A percentile compares a stretch with the other conserved stretches of the same genome.
phyloP scores from a whole-genome alignment of 2,113 vertebrate genomes.

The Cebidichthys violaceus region DNA sequence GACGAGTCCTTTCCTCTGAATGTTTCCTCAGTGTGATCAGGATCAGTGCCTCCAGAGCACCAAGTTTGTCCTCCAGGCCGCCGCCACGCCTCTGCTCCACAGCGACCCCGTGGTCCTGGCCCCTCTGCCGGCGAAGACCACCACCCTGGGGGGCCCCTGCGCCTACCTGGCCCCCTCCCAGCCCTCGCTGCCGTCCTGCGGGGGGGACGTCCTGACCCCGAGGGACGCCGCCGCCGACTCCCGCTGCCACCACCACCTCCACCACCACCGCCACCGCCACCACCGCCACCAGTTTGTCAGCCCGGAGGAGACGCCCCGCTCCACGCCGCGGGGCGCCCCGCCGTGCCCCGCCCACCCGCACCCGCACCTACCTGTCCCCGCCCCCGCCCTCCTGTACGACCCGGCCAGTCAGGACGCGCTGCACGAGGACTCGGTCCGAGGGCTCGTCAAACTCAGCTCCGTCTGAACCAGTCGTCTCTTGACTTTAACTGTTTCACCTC shows the following conservation, averaged over 20 bases:
- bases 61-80: slow-evolving; percentile 97
- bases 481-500: neutral
- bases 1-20: too few species aligned
- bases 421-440: slow-evolving; percentile 94
- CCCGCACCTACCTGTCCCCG: slow-evolving; percentile 12
- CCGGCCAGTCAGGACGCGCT: slow-evolving; percentile 92
- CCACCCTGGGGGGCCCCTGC: slow-evolving; percentile 87
- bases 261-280: slow-evolving; percentile 79
- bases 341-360: slow-evolving; percentile 77
- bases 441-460: slow-evolving; percentile 95
- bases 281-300: slow-evolving; percentile 89
- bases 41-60: slow-evolving; percentile 98
- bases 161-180: slow-evolving; percentile 87
- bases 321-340: slow-evolving; percentile 81
- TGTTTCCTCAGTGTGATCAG: slow-evolving; percentile 90
- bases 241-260: slow-evolving; percentile 84
- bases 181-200: slow-evolving; percentile 87
- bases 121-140: slow-evolving; percentile 86
- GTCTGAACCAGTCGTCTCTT: slow-evolving; percentile 78
- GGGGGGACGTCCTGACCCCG: slow-evolving; percentile 88
- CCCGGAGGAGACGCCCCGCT: slow-evolving; percentile 89
- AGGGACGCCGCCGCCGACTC: slow-evolving; percentile 35
- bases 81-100: slow-evolving; percentile 90
- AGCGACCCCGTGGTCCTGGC: slow-evolving; percentile 88
- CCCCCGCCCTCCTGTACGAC: slow-evolving; percentile 84